A percentile compares a stretch with the other conserved stretches of the same genome.
Conservation (phyloP, 2,888 invertebrate species). For the Lasioglossum oenotherae region DNA sequence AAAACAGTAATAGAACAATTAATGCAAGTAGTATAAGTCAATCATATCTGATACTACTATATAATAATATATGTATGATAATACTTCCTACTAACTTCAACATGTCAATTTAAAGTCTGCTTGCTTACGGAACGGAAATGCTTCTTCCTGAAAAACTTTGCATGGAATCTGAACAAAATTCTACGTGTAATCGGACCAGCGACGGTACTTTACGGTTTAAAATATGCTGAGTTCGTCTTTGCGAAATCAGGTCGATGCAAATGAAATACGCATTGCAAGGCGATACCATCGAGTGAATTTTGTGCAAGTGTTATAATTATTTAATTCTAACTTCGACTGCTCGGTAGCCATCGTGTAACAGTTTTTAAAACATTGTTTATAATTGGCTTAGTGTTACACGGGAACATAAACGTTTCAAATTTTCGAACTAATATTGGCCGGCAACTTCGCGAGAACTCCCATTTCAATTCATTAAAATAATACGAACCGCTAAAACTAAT, state of each 20-base stretch:
- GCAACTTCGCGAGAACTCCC: not conserved
- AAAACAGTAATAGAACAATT: no score
- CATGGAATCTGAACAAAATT: not conserved
- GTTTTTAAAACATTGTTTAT: not conserved
- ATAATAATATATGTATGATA: no score
- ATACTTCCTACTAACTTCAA: not conserved
- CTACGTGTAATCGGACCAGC: not conserved
- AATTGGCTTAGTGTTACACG: not conserved
- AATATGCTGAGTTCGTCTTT: not conserved
- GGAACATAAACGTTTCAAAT: not conserved
- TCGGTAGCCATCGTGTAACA: not conserved
- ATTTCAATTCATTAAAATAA: slow-evolving; percentile 13
- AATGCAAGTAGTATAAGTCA: no score
- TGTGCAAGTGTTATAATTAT: not conserved
- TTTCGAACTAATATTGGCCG: not conserved
- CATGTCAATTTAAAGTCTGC: not conserved
- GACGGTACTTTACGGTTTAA: not conserved
- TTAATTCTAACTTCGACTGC: not conserved
- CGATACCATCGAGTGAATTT: not conserved
- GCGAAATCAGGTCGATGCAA: not conserved
- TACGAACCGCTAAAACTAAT: slow-evolving; percentile 4
- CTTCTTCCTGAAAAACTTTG: not conserved
- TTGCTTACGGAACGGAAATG: not conserved
- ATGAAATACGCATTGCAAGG: not conserved
- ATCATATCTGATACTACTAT: no score